Percentiles rank a stretch among this genome's conserved stretches.
Evolutionary conservation across 2,888 invertebrate species (phyloP).

Genomic region (Lymantria dispar): DNA sequence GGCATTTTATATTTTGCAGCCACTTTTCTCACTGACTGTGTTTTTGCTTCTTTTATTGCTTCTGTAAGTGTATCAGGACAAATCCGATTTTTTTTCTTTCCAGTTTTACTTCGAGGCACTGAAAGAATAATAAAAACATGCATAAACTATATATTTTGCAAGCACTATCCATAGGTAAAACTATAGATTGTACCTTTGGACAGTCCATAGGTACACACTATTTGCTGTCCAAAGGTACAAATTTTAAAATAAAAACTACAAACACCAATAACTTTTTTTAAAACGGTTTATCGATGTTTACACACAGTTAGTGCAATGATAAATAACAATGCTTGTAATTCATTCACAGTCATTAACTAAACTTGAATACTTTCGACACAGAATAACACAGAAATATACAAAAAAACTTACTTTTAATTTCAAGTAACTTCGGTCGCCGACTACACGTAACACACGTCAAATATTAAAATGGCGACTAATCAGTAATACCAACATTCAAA

Average conservation of each 20-base stretch:
- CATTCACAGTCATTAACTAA: slow-evolving; percentile 3
- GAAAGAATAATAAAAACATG: slow-evolving; percentile 1
- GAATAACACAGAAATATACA: not conserved
- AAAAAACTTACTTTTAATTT: not conserved
- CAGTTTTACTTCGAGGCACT: slow-evolving; percentile 10
- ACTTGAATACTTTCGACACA: not conserved
- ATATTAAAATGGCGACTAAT: not conserved
- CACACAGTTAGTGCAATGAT: too few species aligned
- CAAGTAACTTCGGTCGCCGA: not conserved
- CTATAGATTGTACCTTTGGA: too few species aligned
- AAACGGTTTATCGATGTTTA: not conserved
- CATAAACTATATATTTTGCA: slow-evolving; percentile 12
- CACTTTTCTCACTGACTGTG: slow-evolving; percentile 6
- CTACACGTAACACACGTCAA: not conserved
- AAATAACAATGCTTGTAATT: too few species aligned
- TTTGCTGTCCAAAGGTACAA: too few species aligned
- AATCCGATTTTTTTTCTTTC: slow-evolving; percentile 6
- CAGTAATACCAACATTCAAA: not conserved
- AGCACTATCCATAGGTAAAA: slow-evolving; percentile 17
- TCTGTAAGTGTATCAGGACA: slow-evolving; percentile 9
- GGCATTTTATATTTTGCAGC: slow-evolving; percentile 12
- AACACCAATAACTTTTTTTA: not conserved
- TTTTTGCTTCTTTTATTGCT: slow-evolving; percentile 8
- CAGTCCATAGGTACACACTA: slow-evolving; percentile 9
- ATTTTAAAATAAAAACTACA: slow-evolving; percentile 10